A percentile compares a stretch with the other conserved stretches of the same genome.
Evolutionary conservation across 92 coral and sea anemone genomes (phyloP).

Genomic region (Umimayanthus kanabou): DNA sequence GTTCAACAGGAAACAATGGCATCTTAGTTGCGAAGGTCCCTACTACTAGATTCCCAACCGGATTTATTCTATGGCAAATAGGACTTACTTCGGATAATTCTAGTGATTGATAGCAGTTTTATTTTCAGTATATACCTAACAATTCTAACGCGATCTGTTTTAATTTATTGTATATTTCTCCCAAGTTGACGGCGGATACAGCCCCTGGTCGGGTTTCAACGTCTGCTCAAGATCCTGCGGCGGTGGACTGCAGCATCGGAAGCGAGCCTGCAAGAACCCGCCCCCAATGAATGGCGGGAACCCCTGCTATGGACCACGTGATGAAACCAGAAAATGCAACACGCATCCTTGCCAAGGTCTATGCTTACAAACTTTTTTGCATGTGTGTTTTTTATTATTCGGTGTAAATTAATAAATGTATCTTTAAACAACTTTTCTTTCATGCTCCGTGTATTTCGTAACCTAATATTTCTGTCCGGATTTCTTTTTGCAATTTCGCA

Average conservation of each 20-base stretch:
- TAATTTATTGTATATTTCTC: background rate
- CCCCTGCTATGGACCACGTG: slow-evolving; percentile 64
- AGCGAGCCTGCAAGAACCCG: slow-evolving; percentile 73
- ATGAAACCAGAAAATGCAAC: slow-evolving; percentile 61
- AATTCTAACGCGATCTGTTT: background rate
- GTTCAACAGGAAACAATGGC: too few relatives aligned
- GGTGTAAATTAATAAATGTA: too few relatives aligned
- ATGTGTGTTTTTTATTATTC: background rate
- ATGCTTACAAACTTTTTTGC: background rate
- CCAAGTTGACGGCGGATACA: slow-evolving; percentile 70
- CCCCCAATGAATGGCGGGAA: slow-evolving; percentile 73
- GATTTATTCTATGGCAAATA: too few relatives aligned
- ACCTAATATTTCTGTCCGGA: too few relatives aligned
- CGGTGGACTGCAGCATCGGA: slow-evolving; percentile 67
- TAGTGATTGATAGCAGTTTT: too few relatives aligned
- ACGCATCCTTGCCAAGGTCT: slow-evolving; percentile 63
- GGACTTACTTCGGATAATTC: too few relatives aligned
- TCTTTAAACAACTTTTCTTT: too few relatives aligned
- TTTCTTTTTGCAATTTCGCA: too few relatives aligned
- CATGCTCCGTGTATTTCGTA: too few relatives aligned
- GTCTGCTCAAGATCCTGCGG: slow-evolving; percentile 70
- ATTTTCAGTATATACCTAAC: too few relatives aligned
- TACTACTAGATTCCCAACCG: too few relatives aligned
- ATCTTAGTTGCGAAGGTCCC: too few relatives aligned
- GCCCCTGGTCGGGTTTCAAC: slow-evolving; percentile 70